Conservation (phyloP, 2,113 vertebrate genomes). For the Electrona antarctica region DNA sequence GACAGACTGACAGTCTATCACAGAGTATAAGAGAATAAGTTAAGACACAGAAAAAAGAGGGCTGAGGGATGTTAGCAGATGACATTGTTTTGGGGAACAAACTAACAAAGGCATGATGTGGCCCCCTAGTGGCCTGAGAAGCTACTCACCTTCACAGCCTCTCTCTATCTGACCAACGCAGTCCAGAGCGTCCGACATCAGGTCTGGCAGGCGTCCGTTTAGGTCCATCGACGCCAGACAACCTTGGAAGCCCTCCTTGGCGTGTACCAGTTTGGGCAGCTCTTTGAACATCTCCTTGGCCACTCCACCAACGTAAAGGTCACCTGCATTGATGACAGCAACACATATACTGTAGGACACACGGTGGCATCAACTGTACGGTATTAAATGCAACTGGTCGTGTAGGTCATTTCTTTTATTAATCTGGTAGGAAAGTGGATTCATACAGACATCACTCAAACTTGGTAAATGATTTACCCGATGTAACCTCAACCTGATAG, state of each 20-base stretch:
- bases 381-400: no score
- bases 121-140: neutral
- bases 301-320: conserved; percentile 93
- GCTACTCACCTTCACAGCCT: conserved; percentile 92
- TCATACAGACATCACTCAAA: neutral
- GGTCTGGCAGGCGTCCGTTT: conserved; percentile 93
- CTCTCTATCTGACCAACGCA: conserved; percentile 96
- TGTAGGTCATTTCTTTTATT: no score
- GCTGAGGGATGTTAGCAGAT: neutral
- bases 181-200: conserved; percentile 93
- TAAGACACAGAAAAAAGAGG: neutral
- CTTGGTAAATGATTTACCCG: no score
- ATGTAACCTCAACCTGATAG: no score
- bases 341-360: conserved; percentile 6
- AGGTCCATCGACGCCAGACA: conserved; percentile 94
- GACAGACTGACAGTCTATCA: no score
- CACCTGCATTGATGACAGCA: conserved; percentile 77
- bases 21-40: no score
- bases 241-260: conserved; percentile 96
- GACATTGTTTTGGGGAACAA: neutral
- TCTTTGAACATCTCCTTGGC: conserved; percentile 94
- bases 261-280: conserved; percentile 93
- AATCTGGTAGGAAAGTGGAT: neutral
- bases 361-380: neutral
- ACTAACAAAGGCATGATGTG: no score